Conservation (phyloP, 2,888 invertebrate species). For the Spicauda simplicius region DNA sequence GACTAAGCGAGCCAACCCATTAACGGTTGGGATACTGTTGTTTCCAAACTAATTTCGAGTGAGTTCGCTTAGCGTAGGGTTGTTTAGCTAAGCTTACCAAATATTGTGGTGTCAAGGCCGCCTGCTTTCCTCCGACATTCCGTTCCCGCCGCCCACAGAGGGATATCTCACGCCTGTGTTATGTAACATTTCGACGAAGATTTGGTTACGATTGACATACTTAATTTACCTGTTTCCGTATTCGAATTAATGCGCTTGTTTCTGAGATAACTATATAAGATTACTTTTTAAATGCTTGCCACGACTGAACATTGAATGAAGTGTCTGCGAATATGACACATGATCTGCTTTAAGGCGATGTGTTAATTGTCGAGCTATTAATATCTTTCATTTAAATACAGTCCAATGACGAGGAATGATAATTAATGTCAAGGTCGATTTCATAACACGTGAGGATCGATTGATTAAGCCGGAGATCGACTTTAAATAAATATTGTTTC, state of each 20-base stretch:
- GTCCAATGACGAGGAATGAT: conserved; percentile 41
- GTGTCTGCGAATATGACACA: conserved; percentile 3
- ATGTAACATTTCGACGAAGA: conserved; percentile 71
- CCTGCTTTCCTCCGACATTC: conserved; percentile 82
- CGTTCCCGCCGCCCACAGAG: conserved; percentile 77
- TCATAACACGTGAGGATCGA: conserved; percentile 17
- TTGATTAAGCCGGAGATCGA: conserved; percentile 5
- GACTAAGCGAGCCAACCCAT: conserved; percentile 45
- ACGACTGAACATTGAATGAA: background rate
- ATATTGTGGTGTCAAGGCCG: conserved; percentile 82
- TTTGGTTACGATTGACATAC: conserved; percentile 72
- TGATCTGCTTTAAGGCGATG: conserved; percentile 20
- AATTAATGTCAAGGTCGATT: conserved; percentile 47
- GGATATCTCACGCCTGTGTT: conserved; percentile 80
- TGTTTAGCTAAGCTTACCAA: conserved; percentile 71
- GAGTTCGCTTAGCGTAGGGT: conserved; percentile 54
- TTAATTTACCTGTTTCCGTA: conserved; percentile 54
- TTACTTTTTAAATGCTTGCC: background rate
- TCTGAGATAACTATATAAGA: background rate
- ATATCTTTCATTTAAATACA: conserved; percentile 36
- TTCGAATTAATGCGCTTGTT: conserved; percentile 5
- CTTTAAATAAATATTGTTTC: conserved; percentile 1
- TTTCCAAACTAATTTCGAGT: conserved; percentile 41
- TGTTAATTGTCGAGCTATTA: conserved; percentile 28
- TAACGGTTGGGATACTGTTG: conserved; percentile 46